Conservation (phyloP, 2,797 vertebrate genomes). For the Carapus acus region DNA sequence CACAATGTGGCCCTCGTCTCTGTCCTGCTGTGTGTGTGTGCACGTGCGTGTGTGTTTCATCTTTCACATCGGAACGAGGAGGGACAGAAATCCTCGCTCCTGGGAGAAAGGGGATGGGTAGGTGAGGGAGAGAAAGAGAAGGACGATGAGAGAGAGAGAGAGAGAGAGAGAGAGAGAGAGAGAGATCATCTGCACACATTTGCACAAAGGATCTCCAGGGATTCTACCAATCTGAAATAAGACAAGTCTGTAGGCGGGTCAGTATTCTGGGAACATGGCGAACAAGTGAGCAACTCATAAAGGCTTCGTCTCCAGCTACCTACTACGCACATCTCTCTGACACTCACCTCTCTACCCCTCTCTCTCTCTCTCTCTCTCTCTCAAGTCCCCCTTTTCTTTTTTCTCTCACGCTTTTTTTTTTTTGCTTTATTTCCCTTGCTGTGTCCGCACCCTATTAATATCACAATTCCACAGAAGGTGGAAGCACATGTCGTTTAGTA, state of each 20-base stretch:
- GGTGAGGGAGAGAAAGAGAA: slow-evolving; percentile 27
- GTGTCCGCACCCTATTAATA: slow-evolving; percentile 33
- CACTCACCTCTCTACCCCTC: not conserved
- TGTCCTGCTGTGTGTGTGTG: slow-evolving; percentile 27
- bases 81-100: too few species aligned
- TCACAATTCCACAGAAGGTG: slow-evolving; percentile 26
- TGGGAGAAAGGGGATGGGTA: slow-evolving; percentile 30
- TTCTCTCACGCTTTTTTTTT: slow-evolving; percentile 6
- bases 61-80: slow-evolving; percentile 4
- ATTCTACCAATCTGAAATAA: slow-evolving; percentile 60
- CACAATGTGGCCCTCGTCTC: slow-evolving; percentile 50
- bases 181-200: slow-evolving; percentile 54
- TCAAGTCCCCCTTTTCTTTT: not conserved
- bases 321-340: slow-evolving; percentile 36
- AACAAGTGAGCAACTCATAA: slow-evolving; percentile 48
- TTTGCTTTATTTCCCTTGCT: slow-evolving; percentile 2
- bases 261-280: slow-evolving; percentile 53
- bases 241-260: slow-evolving; percentile 63
- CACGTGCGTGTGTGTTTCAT: not conserved
- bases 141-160: slow-evolving; percentile 3
- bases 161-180: slow-evolving; percentile 6
- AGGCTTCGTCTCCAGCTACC: slow-evolving; percentile 53
- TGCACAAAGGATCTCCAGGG: slow-evolving; percentile 58
- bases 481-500: slow-evolving; percentile 44
- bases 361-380: slow-evolving; percentile 8